Evolutionary conservation across 2,797 vertebrate genomes (phyloP), one percentile per base, ranked within the genome.

Genomic region (Philypnodon macrostomus): DNA sequence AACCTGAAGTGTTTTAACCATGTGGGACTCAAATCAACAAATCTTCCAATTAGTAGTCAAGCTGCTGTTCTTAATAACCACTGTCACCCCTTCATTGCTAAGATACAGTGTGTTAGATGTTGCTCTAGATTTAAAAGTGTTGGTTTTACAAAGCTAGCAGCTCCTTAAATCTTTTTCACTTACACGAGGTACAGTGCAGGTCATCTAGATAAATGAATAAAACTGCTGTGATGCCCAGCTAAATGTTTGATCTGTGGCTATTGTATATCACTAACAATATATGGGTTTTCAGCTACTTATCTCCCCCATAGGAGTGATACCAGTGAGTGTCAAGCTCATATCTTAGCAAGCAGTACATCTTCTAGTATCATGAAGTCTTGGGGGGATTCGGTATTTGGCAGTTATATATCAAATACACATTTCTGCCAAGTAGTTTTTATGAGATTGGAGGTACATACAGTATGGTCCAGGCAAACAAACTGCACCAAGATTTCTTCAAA

Each of bases 401-500:
- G 39, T 15, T 44, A 17, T 44, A 17, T 16, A 30, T 42, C 40
- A 27, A 27, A 26, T 42, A 9, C 26, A 42, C 26, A 27, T 27
- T 42, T 29, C 40, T 18, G 41, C 41, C 41, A 44, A 44, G 27
- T 44, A 27, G 30, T 19, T 18, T 9, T 29, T 29, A 36, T 18
- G 12, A 42, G 32, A 55, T 39, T 21, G 7, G 9, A 60, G 36
- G 1, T 41, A 0, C 32, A 19, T 42, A n/a, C n/a, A n/a, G n/a
- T n/a, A 55, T 23, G 29, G 38, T 51, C 15, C 23, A 39, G 63
- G 38, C 35, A 38, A 27, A 7, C 24, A 44, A 30, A 26, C 7
- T 44, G 41, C 38, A 32, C 47, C 31, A 23, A 36, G 11, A 63
- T 27, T 46, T 53, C 44, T 55, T 61, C 29, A 62, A 34, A 50